Evolutionary conservation across 2,888 invertebrate genomes (phyloP).

Genomic region (Heliconius ethilla): DNA sequence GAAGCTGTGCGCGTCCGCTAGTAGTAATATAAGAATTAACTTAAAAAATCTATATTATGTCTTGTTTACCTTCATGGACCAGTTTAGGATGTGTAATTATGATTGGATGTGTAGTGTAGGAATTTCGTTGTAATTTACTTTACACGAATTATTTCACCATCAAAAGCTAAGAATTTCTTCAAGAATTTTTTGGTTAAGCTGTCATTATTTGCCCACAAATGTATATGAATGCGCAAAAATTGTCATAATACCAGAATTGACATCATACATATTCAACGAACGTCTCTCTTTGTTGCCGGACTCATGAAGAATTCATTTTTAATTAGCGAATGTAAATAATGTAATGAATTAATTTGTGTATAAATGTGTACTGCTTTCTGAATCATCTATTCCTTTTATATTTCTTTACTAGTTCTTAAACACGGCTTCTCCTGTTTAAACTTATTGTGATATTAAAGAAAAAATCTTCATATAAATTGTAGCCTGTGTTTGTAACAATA

Average conservation of each 20-base stretch:
- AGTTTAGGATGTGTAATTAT: too few relatives aligned
- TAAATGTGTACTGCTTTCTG: slow-evolving; percentile 13
- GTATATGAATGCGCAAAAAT: slow-evolving; percentile 42
- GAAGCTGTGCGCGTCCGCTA: too few relatives aligned
- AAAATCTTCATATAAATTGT: too few relatives aligned
- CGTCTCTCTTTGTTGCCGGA: slow-evolving; percentile 52
- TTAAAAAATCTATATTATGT: too few relatives aligned
- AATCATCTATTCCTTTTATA: background rate
- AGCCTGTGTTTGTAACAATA: too few relatives aligned
- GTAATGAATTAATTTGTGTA: slow-evolving; percentile 39
- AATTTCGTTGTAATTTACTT: too few relatives aligned
- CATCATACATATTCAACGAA: slow-evolving; percentile 57
- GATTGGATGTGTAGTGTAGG: too few relatives aligned
- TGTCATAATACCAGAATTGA: slow-evolving; percentile 57
- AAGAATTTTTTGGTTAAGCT: background rate
- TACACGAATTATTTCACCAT: background rate
- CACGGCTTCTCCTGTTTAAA: too few relatives aligned
- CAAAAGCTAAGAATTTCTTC: background rate
- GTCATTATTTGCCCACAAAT: slow-evolving; percentile 21
- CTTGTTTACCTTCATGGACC: too few relatives aligned
- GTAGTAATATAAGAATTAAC: too few relatives aligned
- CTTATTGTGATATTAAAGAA: too few relatives aligned
- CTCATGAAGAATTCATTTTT: slow-evolving; percentile 51
- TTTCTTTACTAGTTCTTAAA: too few relatives aligned
- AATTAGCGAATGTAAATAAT: slow-evolving; percentile 47